Evolutionary conservation across 2,113 vertebrate species (phyloP).

Genomic region (Sebastes fasciatus): DNA sequence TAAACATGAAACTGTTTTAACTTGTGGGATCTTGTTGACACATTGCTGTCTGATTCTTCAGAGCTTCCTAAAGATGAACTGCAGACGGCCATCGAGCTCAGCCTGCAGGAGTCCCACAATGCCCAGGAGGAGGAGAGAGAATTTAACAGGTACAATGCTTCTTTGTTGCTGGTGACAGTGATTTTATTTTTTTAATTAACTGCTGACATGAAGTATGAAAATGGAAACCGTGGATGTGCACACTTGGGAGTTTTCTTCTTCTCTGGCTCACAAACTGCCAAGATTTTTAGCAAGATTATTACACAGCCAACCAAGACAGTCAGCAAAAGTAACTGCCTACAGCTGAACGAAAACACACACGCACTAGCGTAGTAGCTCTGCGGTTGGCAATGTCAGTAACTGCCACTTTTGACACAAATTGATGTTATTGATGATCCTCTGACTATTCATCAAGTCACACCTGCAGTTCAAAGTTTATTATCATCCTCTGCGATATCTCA

Average conservation of each 20-base stretch:
- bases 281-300: too few relatives aligned
- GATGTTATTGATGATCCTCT: background rate
- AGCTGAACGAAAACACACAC: too few relatives aligned
- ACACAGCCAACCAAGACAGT: too few relatives aligned
- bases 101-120: slow-evolving; percentile 85
- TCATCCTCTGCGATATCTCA: background rate
- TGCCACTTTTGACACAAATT: background rate
- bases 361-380: background rate
- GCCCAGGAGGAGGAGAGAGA: slow-evolving; percentile 83
- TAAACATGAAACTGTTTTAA: background rate
- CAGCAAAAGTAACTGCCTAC: too few relatives aligned
- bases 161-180: background rate
- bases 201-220: background rate
- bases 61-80: slow-evolving; percentile 84
- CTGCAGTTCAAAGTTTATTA: background rate
- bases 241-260: too few relatives aligned
- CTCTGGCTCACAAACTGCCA: too few relatives aligned
- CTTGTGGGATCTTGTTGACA: background rate
- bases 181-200: background rate
- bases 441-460: background rate
- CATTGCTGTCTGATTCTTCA: slow-evolving; percentile 11
- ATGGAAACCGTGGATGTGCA: background rate
- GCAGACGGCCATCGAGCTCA: slow-evolving; percentile 79
- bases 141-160: slow-evolving; percentile 82
- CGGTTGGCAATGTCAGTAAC: background rate